These are phyloP conservation scores for Gallinago nigripennis DNA, from an alignment of 2,797 vertebrate genomes.

Conservation along the genomic window DNA sequence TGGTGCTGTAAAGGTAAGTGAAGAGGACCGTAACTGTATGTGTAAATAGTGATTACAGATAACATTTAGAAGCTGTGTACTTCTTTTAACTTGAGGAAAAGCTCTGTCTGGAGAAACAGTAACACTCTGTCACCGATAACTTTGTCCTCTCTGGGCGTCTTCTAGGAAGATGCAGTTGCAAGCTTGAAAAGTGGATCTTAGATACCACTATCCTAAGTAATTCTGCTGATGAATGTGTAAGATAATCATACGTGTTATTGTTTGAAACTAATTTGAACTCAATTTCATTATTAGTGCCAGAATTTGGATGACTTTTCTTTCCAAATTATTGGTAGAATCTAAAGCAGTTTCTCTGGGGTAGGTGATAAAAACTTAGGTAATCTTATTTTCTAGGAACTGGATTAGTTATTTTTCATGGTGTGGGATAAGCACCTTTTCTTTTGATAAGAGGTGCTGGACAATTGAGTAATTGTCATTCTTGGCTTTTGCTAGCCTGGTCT, in stretches of 20 bases:
- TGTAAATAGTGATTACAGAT: background rate
- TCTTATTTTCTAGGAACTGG: background rate
- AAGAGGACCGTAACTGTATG: background rate
- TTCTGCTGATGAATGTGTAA: background rate
- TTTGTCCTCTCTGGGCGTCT: background rate
- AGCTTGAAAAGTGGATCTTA: constrained; percentile 1
- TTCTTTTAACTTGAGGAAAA: background rate
- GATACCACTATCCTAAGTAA: background rate
- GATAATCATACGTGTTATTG: background rate
- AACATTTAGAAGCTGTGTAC: background rate
- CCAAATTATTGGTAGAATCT: background rate
- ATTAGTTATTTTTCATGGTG: background rate
- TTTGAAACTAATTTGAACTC: background rate
- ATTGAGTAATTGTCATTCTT: background rate
- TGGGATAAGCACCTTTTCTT: background rate
- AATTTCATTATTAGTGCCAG: background rate
- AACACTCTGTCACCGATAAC: background rate
- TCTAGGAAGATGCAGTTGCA: background rate
- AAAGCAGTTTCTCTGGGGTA: background rate
- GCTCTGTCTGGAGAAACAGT: background rate
- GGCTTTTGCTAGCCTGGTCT: background rate
- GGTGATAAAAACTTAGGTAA: background rate
- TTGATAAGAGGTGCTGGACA: background rate
- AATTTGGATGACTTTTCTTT: background rate
- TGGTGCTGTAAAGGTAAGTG: constrained; percentile 94